Evolutionary conservation across 2,888 invertebrate genomes (phyloP).

Genomic region (Chalcis sispes): DNA sequence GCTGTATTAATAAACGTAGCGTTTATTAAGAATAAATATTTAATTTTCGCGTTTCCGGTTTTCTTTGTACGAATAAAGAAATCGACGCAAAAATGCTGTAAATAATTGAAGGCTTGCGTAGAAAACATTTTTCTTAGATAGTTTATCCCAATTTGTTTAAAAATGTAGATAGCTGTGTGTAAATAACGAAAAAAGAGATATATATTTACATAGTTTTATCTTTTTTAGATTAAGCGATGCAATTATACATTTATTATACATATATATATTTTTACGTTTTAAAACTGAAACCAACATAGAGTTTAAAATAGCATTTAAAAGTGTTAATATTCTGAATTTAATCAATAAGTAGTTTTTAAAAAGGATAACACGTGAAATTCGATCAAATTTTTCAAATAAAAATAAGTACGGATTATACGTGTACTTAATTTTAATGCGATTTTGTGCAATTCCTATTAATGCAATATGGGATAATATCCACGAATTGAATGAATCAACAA

Average conservation of each 20-base stretch:
- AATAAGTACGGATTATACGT: constrained; percentile 40
- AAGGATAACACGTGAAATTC: constrained; percentile 30
- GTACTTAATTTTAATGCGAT: constrained; percentile 50
- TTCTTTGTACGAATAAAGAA: not conserved
- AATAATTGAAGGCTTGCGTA: constrained; percentile 51
- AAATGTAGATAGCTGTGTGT: constrained; percentile 47
- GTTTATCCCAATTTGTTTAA: constrained; percentile 12
- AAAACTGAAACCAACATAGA: constrained; percentile 15
- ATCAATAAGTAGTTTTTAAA: not conserved
- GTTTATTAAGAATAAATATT: constrained; percentile 38
- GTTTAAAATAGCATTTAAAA: constrained; percentile 27
- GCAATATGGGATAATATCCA: not conserved
- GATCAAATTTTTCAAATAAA: constrained; percentile 18
- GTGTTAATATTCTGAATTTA: constrained; percentile 22
- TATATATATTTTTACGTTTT: constrained; percentile 53
- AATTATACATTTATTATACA: constrained; percentile 23
- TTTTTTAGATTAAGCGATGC: constrained; percentile 21
- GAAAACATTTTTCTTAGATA: constrained; percentile 14
- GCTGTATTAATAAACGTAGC: constrained; percentile 43
- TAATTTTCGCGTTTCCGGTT: constrained; percentile 10
- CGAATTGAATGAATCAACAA: constrained; percentile 38
- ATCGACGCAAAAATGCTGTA: constrained; percentile 31
- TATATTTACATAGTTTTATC: constrained; percentile 17
- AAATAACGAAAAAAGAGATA: constrained; percentile 45
- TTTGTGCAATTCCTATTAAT: constrained; percentile 18